Evolutionary conservation across 2,113 vertebrate species (phyloP), one percentile per base, ranked within the genome.

Genomic region (Cyphomyrus plagiostoma): DNA sequence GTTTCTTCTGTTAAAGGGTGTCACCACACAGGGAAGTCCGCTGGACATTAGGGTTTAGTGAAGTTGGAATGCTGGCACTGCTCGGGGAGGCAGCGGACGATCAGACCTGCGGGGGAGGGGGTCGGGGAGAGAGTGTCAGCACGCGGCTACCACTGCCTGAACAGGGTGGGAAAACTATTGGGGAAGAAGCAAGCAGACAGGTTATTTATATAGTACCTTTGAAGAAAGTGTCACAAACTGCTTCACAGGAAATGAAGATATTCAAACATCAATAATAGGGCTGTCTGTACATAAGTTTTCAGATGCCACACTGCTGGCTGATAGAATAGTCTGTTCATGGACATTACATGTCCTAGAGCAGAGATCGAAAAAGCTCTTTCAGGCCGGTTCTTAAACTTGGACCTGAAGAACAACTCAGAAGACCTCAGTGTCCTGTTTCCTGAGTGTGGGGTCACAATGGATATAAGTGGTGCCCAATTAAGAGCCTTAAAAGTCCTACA

Each of bases 11-110:
- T 93, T 92, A 96, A 96, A 96, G 96, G 97, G 96, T 95, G 96
- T 97, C 97, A 97, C 97, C 97, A 97, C 96, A 96, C 96, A 96
- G 97, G 96, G 97, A 97, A 97, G 97, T 97, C 97, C 96, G 95
- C 96, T 96, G 95, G 96, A 97, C 96, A 96, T 95, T 97, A 96
- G 96, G 94, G 96, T 97, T 84, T 97, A 97, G 97, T 96, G 96
- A 97, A 96, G 97, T 97, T 96, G 97, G 96, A 97, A 97, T 97
- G 97, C 97, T 98, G 97, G 97, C 97, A 97, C 97, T 97, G 97
- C 96, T 96, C 96, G 95, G 94, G 95, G 96, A 95, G 93, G 95
- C 97, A 97, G 97, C 96, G 97, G 97, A 96, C 97, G 95, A 97
- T 97, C 96, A 97, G 94, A 97, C 96, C 97, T 98, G 92, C 39